phyloP scores from a whole-genome alignment of 1,140 invertebrate genomes.

The Paralvinella palmiformis region DNA sequence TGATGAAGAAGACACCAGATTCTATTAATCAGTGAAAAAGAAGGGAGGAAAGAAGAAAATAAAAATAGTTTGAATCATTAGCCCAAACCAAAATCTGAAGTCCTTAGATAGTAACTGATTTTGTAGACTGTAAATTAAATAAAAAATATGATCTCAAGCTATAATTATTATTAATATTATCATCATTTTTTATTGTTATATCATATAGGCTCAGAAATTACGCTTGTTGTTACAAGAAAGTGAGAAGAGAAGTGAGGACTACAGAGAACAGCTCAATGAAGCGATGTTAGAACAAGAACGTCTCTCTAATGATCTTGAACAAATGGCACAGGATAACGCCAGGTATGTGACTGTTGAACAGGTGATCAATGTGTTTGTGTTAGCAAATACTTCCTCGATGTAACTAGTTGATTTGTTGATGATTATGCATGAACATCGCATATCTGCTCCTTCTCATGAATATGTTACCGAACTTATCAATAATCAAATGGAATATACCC shows the following conservation, averaged over 20 bases:
- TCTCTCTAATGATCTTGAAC: constrained; percentile 30
- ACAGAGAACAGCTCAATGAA: constrained; percentile 33
- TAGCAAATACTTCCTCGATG: too few species aligned
- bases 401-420: too few species aligned
- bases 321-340: constrained; percentile 30
- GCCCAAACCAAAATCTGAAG: too few species aligned
- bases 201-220: constrained; percentile 38
- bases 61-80: too few species aligned
- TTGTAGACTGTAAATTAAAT: not conserved
- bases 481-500: too few species aligned
- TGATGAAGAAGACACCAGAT: too few species aligned
- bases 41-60: too few species aligned
- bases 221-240: constrained; percentile 37
- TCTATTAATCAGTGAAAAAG: too few species aligned
- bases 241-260: constrained; percentile 35
- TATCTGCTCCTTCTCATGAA: too few species aligned
- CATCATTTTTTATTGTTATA: not conserved
- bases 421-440: too few species aligned
- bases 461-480: too few species aligned
- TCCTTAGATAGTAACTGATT: too few species aligned
- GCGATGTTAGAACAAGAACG: constrained; percentile 29
- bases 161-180: not conserved
- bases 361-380: not conserved
- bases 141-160: not conserved
- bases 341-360: not conserved